Base-by-base conservation (phyloP, 2,888 invertebrate species). In the Rhagonycha fulva region DNA sequence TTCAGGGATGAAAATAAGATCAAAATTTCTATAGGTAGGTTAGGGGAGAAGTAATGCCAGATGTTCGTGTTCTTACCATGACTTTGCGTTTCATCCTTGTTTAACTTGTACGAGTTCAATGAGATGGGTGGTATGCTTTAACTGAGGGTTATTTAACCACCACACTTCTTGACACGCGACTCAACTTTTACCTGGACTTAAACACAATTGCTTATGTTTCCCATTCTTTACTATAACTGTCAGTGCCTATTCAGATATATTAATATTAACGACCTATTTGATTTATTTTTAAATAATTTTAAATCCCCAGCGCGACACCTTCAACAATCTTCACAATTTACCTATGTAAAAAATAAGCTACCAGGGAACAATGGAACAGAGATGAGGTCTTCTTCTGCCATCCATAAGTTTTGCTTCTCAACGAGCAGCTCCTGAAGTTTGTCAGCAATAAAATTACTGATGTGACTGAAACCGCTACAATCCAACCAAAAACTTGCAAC, bases 81-180 rank as follows among this genome's bases (percentile, higher is more conserved):
- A 66, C 23, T 66, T 66, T 66, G 26, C 26, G 12, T 12, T 66
- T 66, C 26, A 24, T 66, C 63, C 26, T 66, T 66, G 19, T 66
- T 23, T 26, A 24, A 24, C 26, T 26, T 11, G 26, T 4, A 24
- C 26, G 63, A 14, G 7, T 9, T 26, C 7, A 66, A 24, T 66
- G 63, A 26, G 7, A 26, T 66, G 63, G 26, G 63, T n/a, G 63
- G 26, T 12, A 9, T n/a, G n/a, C 9, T n/a, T 23, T 24, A n/a
- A 66, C 19, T 66, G 14, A 24, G 63, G 63, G 63, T 66, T 66
- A 66, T 24, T 24, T 66, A 66, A 66, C 24, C 24, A 26, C 24
- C 63, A 66, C 63, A 66, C 63, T 66, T 66, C 63, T 66, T n/a
- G 63, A 66, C 63, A 66, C 63, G 63, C 63, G 63, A 66, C 63